These are phyloP conservation scores for Zootoca vivipara DNA, from an alignment of 2,113 vertebrate genomes.

Conservation along the genomic window DNA sequence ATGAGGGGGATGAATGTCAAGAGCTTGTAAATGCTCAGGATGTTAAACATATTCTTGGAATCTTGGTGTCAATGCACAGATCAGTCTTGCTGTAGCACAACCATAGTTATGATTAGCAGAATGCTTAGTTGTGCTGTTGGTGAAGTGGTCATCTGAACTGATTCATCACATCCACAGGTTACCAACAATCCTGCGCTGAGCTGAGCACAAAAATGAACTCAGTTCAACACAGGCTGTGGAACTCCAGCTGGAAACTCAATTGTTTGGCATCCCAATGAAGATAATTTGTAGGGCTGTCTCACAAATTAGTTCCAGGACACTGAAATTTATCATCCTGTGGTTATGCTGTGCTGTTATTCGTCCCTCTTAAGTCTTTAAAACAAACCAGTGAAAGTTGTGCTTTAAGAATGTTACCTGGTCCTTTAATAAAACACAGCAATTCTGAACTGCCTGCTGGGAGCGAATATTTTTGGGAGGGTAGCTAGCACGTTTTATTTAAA, in stretches of 20 bases:
- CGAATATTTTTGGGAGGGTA: background rate
- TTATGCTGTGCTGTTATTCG: slow-evolving; percentile 21
- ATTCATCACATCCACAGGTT: background rate
- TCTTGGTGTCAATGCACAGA: background rate
- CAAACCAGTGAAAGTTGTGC: background rate
- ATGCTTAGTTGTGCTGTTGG: background rate
- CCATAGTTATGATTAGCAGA: background rate
- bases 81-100: background rate
- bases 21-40: background rate
- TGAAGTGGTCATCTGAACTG: background rate
- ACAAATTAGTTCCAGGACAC: slow-evolving; percentile 34
- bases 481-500: background rate
- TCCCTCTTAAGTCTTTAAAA: slow-evolving; percentile 31
- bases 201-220: background rate
- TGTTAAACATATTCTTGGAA: background rate
- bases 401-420: background rate
- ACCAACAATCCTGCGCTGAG: background rate
- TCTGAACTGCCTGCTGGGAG: background rate
- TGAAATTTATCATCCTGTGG: slow-evolving; percentile 27
- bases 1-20: no score
- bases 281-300: slow-evolving; percentile 45
- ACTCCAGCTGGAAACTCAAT: slow-evolving; percentile 1
- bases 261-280: slow-evolving; percentile 15
- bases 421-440: background rate
- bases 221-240: background rate